A percentile compares a stretch with the other conserved stretches of the same genome.
Evolutionary conservation across 2,797 vertebrate species (phyloP).

Genomic region (Mycteria americana): DNA sequence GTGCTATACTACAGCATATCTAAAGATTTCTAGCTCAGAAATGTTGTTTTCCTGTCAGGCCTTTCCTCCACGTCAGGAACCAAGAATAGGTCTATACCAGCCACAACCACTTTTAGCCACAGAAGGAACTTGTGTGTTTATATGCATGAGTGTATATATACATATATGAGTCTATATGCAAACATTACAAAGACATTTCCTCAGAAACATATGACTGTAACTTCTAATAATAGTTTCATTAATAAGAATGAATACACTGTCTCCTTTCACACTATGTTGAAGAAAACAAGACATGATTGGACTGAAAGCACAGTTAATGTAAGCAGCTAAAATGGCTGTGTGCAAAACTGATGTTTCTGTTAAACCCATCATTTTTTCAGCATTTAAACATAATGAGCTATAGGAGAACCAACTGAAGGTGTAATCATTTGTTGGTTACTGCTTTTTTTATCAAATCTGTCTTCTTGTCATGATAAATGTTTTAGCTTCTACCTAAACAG

Average conservation of each 20-base stretch:
- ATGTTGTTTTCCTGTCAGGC: neutral
- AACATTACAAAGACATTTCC: neutral
- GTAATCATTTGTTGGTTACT: neutral
- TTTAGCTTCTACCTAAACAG: constrained; percentile 12
- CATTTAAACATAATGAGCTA: constrained; percentile 36
- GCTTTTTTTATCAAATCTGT: constrained; percentile 13
- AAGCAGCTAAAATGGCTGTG: neutral
- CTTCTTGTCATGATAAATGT: neutral
- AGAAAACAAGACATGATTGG: neutral
- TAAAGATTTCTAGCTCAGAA: neutral
- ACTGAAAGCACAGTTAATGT: neutral
- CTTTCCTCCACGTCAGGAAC: neutral
- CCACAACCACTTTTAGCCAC: neutral
- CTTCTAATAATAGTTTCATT: neutral
- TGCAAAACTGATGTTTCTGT: neutral
- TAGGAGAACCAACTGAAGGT: neutral
- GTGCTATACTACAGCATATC: neutral
- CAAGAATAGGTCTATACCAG: neutral
- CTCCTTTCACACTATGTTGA: neutral
- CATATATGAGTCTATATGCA: neutral
- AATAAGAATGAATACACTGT: neutral
- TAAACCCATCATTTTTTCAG: constrained; percentile 14
- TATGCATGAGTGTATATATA: neutral
- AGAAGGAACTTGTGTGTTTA: neutral
- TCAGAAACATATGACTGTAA: neutral